A percentile compares a stretch with the other conserved stretches of the same genome.
phyloP scores from a whole-genome alignment of 2,113 vertebrate genomes.

The Microcebus griseorufus region DNA sequence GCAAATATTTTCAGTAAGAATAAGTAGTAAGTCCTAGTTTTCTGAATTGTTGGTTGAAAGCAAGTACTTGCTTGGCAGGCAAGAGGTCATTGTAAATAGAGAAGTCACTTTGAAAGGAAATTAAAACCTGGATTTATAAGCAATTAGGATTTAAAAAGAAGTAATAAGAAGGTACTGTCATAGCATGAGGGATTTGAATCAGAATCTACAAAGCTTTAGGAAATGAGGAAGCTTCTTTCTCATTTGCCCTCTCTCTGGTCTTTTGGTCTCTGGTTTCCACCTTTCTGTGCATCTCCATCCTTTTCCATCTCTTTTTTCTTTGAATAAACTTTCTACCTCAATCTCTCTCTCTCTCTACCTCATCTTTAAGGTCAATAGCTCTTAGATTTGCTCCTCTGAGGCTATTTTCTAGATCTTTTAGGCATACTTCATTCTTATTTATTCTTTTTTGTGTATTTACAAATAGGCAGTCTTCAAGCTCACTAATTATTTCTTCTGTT shows the following conservation, averaged over 20 bases:
- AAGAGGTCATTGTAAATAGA: neutral
- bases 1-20: neutral
- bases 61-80: neutral
- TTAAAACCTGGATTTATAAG: neutral
- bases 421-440: too few species aligned
- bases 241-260: neutral
- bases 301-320: neutral
- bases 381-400: too few species aligned
- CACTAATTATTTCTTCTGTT: too few species aligned
- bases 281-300: neutral
- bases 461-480: too few species aligned
- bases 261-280: neutral
- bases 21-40: neutral
- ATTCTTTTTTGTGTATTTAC: too few species aligned
- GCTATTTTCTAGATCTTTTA: too few species aligned
- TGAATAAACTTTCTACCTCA: too few species aligned
- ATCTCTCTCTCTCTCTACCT: too few species aligned
- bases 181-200: neutral
- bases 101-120: slow-evolving; percentile 44
- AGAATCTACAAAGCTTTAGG: neutral
- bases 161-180: neutral
- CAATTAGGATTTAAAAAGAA: neutral
- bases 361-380: too few species aligned
- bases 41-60: slow-evolving; percentile 17
- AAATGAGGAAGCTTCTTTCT: neutral